Evolutionary conservation across 2,888 invertebrate species (phyloP).

Genomic region (Lissonota sp.): DNA sequence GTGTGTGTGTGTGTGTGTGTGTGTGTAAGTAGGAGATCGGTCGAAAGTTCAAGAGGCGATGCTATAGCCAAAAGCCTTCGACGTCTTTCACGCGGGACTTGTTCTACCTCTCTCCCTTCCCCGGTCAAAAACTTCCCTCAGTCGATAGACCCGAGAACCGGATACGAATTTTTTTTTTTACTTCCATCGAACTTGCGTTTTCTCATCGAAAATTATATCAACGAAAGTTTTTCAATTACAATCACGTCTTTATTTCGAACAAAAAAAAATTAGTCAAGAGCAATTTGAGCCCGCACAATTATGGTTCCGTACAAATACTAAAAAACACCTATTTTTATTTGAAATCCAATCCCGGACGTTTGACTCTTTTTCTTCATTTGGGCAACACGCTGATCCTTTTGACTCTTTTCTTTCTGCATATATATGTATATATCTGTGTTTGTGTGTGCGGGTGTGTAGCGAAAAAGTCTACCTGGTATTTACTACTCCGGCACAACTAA

Average conservation of each 20-base stretch:
- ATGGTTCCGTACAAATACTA: too few species aligned
- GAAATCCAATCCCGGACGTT: slow-evolving; percentile 46
- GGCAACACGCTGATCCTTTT: slow-evolving; percentile 48
- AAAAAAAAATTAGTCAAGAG: too few species aligned
- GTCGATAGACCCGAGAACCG: slow-evolving; percentile 1
- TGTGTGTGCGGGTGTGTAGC: neutral
- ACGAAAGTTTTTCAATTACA: neutral
- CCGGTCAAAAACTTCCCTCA: slow-evolving; percentile 25
- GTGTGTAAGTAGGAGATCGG: slow-evolving; percentile 8
- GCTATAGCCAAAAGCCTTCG: slow-evolving; percentile 29
- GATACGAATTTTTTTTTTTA: neutral
- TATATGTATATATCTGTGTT: neutral
- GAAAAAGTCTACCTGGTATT: slow-evolving; percentile 33
- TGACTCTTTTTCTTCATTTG: slow-evolving; percentile 25
- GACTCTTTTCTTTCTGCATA: slow-evolving; percentile 28
- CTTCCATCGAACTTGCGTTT: neutral
- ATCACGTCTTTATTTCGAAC: too few species aligned
- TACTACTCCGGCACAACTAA: slow-evolving; percentile 33
- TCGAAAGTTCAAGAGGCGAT: slow-evolving; percentile 51
- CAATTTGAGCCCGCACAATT: too few species aligned
- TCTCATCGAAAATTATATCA: neutral
- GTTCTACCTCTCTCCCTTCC: neutral
- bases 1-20: too few species aligned
- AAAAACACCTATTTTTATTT: too few species aligned
- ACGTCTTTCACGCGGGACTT: slow-evolving; percentile 9